Evolutionary conservation across 2,797 vertebrate species (phyloP).

Genomic region (Etheostoma perlongum): DNA sequence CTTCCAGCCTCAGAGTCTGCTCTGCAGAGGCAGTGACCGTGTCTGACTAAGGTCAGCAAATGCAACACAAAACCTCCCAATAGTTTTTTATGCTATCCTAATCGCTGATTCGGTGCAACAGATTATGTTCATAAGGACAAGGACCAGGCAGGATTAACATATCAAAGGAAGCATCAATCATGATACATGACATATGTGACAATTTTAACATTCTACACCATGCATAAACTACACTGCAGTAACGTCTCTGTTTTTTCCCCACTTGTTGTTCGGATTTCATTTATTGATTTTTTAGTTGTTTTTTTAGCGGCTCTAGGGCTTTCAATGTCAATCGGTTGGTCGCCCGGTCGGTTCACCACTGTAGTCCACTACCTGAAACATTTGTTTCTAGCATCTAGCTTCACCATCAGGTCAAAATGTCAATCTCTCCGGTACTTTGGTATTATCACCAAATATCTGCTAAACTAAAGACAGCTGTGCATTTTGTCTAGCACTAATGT

Average conservation of each 20-base stretch:
- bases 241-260: neutral
- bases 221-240: neutral
- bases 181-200: neutral
- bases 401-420: neutral
- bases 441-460: neutral
- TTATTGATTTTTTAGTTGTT: neutral
- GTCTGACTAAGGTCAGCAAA: slow-evolving; percentile 46
- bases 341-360: accelerated
- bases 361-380: neutral
- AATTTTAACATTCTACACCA: neutral
- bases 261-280: neutral
- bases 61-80: slow-evolving; percentile 19
- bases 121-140: neutral
- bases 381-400: neutral
- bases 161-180: no score
- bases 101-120: slow-evolving; percentile 9
- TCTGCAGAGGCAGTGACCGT: slow-evolving; percentile 38
- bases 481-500: neutral
- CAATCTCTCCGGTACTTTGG: neutral
- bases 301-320: neutral
- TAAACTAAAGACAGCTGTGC: neutral
- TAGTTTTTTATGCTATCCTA: slow-evolving; percentile 28
- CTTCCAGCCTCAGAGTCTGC: slow-evolving; percentile 45
- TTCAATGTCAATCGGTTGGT: neutral
- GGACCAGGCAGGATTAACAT: no score